Evolutionary conservation across 2,888 invertebrate species (phyloP).

Genomic region (Aleiodes leptofemur): DNA sequence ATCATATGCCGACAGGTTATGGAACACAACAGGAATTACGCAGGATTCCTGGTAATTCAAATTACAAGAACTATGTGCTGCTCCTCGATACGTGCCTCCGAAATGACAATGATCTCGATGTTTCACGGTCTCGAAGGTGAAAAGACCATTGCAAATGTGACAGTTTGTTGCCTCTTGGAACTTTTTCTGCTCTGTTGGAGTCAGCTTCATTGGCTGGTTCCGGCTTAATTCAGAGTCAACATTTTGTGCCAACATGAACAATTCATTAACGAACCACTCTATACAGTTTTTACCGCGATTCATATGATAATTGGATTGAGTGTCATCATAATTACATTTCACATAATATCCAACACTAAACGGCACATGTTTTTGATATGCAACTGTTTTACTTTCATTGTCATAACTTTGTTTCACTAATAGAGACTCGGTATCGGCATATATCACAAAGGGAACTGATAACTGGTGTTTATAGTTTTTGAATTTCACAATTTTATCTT

Average conservation of each 20-base stretch:
- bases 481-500: slow-evolving; percentile 46
- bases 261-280: too few relatives aligned
- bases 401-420: slow-evolving; percentile 10
- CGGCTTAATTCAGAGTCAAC: too few relatives aligned
- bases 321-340: too few relatives aligned
- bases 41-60: neutral
- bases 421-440: slow-evolving; percentile 50
- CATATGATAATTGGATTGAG: too few relatives aligned
- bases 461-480: slow-evolving; percentile 44
- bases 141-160: slow-evolving; percentile 48
- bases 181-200: neutral
- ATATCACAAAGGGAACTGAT: slow-evolving; percentile 47
- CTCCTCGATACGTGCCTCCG: neutral
- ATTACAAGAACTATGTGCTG: neutral
- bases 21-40: neutral
- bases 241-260: too few relatives aligned
- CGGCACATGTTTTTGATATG: too few relatives aligned
- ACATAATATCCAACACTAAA: too few relatives aligned
- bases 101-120: slow-evolving; percentile 1
- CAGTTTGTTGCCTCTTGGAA: slow-evolving; percentile 39
- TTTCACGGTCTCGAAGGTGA: neutral
- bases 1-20: slow-evolving; percentile 54
- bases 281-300: too few relatives aligned
- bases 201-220: neutral
- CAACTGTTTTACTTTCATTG: neutral